phyloP scores from a whole-genome alignment of 2,888 invertebrate genomes.

The Brachyptera risi region DNA sequence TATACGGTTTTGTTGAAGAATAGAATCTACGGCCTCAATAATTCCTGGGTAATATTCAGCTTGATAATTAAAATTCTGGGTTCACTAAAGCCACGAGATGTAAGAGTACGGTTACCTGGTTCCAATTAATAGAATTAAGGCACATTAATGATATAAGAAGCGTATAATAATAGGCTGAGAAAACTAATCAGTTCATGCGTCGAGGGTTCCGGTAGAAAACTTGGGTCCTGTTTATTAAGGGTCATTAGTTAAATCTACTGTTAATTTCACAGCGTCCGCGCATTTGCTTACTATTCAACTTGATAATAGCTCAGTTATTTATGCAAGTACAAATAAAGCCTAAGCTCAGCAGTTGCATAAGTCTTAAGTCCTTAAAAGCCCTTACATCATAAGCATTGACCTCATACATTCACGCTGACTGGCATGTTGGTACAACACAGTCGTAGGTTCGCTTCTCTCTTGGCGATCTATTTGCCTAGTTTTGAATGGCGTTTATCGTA shows the following conservation, averaged over 20 bases:
- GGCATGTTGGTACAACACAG: not conserved
- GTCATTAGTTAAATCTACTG: slow-evolving; percentile 21
- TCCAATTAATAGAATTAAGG: slow-evolving; percentile 19
- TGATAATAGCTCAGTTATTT: not conserved
- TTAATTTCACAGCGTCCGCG: slow-evolving; percentile 10
- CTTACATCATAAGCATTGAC: not conserved
- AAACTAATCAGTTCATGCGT: slow-evolving; percentile 12
- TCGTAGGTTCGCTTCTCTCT: not conserved
- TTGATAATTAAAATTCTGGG: slow-evolving; percentile 8
- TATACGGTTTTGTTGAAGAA: no score
- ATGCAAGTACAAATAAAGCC: slow-evolving; percentile 14
- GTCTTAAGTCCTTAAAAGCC: not conserved
- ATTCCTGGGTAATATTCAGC: no score
- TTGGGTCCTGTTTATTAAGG: slow-evolving; percentile 4
- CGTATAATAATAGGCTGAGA: slow-evolving; percentile 1
- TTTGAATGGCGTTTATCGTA: not conserved
- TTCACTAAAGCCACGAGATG: slow-evolving; percentile 4
- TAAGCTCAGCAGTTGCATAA: slow-evolving; percentile 11
- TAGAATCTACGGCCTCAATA: no score
- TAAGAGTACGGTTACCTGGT: slow-evolving; percentile 11
- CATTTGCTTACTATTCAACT: not conserved
- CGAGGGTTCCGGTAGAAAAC: not conserved
- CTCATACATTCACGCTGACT: not conserved
- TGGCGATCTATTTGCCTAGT: not conserved
- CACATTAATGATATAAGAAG: slow-evolving; percentile 9